Conservation (phyloP, 2,797 vertebrate species). For the Heterohyrax brucei region DNA sequence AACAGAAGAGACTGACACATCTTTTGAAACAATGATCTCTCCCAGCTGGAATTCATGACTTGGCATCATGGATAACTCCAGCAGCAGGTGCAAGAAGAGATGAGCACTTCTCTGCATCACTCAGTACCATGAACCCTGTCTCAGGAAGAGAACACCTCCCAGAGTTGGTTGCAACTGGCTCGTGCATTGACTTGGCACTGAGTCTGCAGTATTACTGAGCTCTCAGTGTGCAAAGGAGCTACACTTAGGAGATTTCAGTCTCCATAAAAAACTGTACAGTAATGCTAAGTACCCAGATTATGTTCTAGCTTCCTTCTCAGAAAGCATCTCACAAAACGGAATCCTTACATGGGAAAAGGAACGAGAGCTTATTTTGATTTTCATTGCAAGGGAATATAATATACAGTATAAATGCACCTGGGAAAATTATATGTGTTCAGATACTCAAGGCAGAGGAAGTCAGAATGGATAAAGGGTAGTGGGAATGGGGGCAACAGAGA, state of each 20-base stretch:
- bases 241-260: not conserved
- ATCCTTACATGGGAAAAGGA: not conserved
- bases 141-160: not conserved
- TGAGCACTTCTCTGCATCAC: not conserved
- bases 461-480: not conserved
- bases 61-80: not conserved
- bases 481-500: not conserved
- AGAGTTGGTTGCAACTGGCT: not conserved
- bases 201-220: not conserved
- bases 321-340: not conserved
- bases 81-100: not conserved
- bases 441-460: not conserved
- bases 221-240: not conserved
- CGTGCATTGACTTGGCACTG: not conserved
- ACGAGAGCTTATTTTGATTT: not conserved
- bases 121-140: not conserved
- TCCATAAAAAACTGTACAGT: conserved; percentile 14
- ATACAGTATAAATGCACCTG: not conserved
- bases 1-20: not conserved
- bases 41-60: not conserved
- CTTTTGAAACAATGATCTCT: not conserved
- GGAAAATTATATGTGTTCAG: not conserved
- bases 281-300: not conserved
- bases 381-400: not conserved
- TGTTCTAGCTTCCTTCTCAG: not conserved